Evolutionary conservation across 1,140 invertebrate species (phyloP).

Genomic region (Ridgeia piscesae): DNA sequence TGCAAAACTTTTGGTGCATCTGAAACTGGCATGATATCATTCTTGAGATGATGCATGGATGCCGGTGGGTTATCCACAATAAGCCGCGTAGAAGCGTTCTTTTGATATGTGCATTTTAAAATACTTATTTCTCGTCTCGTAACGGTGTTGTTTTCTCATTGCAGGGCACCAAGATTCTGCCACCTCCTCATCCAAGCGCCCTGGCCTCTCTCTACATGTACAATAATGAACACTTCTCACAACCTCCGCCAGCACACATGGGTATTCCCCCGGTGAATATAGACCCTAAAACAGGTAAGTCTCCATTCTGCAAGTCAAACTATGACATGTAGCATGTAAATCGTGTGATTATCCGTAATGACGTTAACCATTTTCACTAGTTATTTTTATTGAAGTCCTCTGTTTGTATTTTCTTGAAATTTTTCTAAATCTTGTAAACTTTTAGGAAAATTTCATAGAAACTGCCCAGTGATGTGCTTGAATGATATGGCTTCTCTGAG

Average conservation of each 20-base stretch:
- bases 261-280: slow-evolving; percentile 90
- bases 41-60: background rate
- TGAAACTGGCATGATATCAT: background rate
- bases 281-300: slow-evolving; percentile 62
- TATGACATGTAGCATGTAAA: background rate
- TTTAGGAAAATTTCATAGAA: slow-evolving; percentile 2
- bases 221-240: slow-evolving; percentile 80
- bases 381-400: background rate
- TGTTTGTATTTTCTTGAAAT: slow-evolving; percentile 1
- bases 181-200: slow-evolving; percentile 64
- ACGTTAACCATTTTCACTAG: background rate
- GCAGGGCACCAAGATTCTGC: background rate
- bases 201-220: slow-evolving; percentile 73
- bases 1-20: slow-evolving; percentile 3
- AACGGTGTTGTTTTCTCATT: slow-evolving; percentile 7
- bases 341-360: no score
- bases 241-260: slow-evolving; percentile 95
- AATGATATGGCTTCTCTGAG: background rate
- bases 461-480: background rate
- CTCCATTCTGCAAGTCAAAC: background rate
- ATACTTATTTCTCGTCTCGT: background rate
- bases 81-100: background rate
- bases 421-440: background rate
- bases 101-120: background rate
- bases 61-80: background rate